Conservation (phyloP, 2,797 vertebrate species). For the Gymnoscopelus microlampas region DNA sequence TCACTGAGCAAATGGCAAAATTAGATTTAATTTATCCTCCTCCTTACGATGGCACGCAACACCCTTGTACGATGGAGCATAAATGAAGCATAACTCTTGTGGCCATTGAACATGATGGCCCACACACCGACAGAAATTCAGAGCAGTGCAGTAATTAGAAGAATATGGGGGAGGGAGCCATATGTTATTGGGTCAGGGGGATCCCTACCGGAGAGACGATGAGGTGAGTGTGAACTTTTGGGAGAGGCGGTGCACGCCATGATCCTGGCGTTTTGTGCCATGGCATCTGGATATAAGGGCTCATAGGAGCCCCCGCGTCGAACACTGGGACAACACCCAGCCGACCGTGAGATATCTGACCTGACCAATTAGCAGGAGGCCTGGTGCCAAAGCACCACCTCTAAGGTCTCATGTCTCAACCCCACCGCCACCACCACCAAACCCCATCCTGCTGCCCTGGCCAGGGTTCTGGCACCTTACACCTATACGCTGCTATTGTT, state of each 20-base stretch:
- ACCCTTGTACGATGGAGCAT: too few species aligned
- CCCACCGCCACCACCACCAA: conserved; percentile 16
- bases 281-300: conserved; percentile 81
- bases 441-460: conserved; percentile 25
- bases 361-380: conserved; percentile 86
- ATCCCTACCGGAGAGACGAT: conserved; percentile 49
- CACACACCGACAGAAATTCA: conserved; percentile 16
- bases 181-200: conserved; percentile 76
- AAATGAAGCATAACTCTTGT: neutral
- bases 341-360: conserved; percentile 83
- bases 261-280: conserved; percentile 66
- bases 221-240: conserved; percentile 65
- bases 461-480: conserved; percentile 43
- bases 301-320: conserved; percentile 67
- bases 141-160: conserved; percentile 59
- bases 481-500: conserved; percentile 33
- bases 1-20: too few species aligned
- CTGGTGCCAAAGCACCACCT: conserved; percentile 72
- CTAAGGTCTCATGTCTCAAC: conserved; percentile 41
- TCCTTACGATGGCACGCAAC: too few species aligned
- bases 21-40: too few species aligned
- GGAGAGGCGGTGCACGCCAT: conserved; percentile 56
- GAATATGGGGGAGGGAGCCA: conserved; percentile 60
- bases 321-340: conserved; percentile 72
- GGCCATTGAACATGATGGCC: neutral